A percentile compares a stretch with the other conserved stretches of the same genome.
Evolutionary conservation across 2,113 vertebrate species (phyloP).

Genomic region (Excalfactoria chinensis): DNA sequence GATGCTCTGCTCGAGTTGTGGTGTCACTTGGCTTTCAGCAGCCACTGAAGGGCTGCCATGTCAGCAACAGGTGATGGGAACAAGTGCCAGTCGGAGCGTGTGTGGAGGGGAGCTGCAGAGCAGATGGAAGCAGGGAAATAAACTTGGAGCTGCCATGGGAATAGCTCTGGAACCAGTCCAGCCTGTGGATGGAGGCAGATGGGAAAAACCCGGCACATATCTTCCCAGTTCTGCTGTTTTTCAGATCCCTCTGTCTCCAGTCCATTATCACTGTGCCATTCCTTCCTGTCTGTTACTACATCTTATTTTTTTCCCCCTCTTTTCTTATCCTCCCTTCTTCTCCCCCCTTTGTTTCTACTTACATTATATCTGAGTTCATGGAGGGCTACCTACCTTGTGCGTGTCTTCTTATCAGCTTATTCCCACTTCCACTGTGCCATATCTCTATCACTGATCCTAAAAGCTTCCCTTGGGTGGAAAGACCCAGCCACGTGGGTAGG

Average conservation of each 20-base stretch:
- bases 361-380: background rate
- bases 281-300: background rate
- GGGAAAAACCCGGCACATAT: background rate
- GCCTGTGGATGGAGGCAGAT: background rate
- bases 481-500: background rate
- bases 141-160: conserved; percentile 64
- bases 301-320: background rate
- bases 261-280: background rate
- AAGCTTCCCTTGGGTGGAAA: background rate
- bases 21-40: background rate
- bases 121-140: conserved; percentile 72
- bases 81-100: conserved; percentile 46
- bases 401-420: background rate
- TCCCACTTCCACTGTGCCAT: background rate
- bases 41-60: conserved; percentile 56
- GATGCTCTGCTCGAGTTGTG: background rate
- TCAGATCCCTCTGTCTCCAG: background rate
- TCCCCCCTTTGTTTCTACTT: background rate
- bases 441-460: background rate
- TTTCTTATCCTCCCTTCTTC: background rate
- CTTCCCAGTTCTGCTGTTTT: background rate
- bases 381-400: background rate
- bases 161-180: conserved; percentile 63
- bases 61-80: conserved; percentile 71
- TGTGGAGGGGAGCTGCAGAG: conserved; percentile 55